These are phyloP conservation scores for Stigmatopora nigra DNA, from an alignment of 2,113 vertebrate genomes.

Conservation along the genomic window DNA sequence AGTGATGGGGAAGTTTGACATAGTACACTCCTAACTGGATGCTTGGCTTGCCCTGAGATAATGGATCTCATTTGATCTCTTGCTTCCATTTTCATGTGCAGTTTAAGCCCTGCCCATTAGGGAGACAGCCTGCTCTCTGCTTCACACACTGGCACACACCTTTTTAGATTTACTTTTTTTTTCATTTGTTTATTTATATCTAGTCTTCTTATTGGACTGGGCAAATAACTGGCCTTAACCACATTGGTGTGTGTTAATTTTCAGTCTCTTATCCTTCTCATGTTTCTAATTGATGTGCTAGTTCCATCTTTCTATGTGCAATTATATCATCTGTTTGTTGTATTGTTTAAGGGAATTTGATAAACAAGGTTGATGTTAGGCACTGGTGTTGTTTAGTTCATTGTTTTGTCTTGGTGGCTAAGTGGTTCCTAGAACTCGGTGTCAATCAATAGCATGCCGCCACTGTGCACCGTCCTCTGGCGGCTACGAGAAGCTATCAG, in stretches of 20 bases:
- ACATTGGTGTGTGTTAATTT: slow-evolving; percentile 14
- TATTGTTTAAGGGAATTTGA: not conserved
- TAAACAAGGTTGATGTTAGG: slow-evolving; percentile 18
- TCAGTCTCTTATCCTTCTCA: slow-evolving; percentile 9
- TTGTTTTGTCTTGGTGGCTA: slow-evolving; percentile 12
- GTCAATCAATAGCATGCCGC: slow-evolving; percentile 38
- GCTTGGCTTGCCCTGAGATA: slow-evolving; percentile 40
- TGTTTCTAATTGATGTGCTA: not conserved
- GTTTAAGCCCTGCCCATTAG: slow-evolving; percentile 40
- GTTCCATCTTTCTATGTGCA: not conserved
- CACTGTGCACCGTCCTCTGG: slow-evolving; percentile 14
- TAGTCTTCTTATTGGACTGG: slow-evolving; percentile 22
- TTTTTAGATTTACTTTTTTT: not conserved
- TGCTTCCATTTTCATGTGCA: slow-evolving; percentile 42
- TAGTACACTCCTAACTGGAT: slow-evolving; percentile 50
- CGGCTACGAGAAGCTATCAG: not conserved
- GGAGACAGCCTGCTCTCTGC: slow-evolving; percentile 7
- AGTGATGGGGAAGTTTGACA: slow-evolving; percentile 34
- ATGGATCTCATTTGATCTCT: slow-evolving; percentile 49
- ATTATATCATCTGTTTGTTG: not conserved
- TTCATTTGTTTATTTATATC: not conserved
- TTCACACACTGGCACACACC: not conserved
- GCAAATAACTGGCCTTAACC: slow-evolving; percentile 20
- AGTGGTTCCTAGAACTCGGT: slow-evolving; percentile 28
- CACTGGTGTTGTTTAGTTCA: slow-evolving; percentile 8